phyloP scores from a whole-genome alignment of 2,113 vertebrate species.

The Calyptommatus sinebrachiatus region DNA sequence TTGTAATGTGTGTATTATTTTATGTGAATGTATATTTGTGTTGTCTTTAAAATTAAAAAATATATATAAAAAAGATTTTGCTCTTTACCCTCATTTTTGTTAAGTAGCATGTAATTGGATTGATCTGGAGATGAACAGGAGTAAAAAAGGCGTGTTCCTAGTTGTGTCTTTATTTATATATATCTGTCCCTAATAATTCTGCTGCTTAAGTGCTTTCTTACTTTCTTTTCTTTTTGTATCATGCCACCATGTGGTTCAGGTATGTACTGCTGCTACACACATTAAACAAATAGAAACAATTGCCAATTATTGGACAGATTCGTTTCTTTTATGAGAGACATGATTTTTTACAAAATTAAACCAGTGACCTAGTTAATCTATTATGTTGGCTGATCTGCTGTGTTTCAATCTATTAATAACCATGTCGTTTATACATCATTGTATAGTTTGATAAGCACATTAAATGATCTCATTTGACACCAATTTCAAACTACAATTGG shows the following conservation, averaged over 20 bases:
- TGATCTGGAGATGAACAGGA: background rate
- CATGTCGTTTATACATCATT: background rate
- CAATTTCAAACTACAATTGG: background rate
- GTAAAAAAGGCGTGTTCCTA: background rate
- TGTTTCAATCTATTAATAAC: background rate
- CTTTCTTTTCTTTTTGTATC: background rate
- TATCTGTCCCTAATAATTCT: background rate
- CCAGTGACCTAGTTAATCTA: background rate
- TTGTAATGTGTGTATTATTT: too few relatives aligned
- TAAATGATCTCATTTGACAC: background rate
- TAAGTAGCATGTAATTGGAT: too few relatives aligned
- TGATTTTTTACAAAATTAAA: background rate
- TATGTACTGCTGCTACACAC: background rate
- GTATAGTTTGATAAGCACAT: background rate
- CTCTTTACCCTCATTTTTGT: too few relatives aligned
- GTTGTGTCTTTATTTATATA: background rate
- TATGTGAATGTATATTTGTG: too few relatives aligned
- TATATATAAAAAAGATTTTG: too few relatives aligned
- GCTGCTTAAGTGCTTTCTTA: too few relatives aligned
- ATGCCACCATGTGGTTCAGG: constrained; percentile 16
- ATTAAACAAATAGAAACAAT: background rate
- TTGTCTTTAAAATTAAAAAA: too few relatives aligned
- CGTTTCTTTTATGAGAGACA: background rate
- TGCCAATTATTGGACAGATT: background rate
- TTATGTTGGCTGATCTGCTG: background rate